Conservation (phyloP, 2,888 invertebrate genomes). For the Frankliniella intonsa region DNA sequence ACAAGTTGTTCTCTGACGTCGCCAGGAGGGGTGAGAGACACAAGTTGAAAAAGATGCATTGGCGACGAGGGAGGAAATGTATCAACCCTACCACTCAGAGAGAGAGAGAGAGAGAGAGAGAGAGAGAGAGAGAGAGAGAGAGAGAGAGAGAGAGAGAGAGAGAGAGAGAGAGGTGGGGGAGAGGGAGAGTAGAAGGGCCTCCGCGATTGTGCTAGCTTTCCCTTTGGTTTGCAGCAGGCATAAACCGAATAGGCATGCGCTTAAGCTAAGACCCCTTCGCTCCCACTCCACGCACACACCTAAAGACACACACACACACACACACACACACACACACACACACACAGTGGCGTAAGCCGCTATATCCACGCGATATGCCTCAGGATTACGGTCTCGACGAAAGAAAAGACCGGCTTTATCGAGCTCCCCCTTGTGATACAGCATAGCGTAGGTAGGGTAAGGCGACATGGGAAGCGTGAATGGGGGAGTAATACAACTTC, state of each 20-base stretch:
- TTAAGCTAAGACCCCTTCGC: not conserved
- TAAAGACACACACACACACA: not conserved
- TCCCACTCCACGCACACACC: not conserved
- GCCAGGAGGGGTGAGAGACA: not conserved
- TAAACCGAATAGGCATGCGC: not conserved
- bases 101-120: not conserved
- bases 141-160: not conserved
- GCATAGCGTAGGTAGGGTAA: not conserved
- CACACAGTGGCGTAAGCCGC: not conserved
- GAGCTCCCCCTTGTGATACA: not conserved
- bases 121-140: not conserved
- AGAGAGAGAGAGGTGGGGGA: not conserved
- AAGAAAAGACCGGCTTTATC: not conserved
- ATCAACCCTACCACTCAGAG: not conserved
- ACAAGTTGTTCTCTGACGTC: not conserved
- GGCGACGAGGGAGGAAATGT: not conserved
- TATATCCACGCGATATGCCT: not conserved
- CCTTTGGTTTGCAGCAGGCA: not conserved
- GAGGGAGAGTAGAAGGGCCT: not conserved
- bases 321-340: constrained; percentile 10
- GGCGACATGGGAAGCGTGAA: not conserved
- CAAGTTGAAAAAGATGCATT: not conserved
- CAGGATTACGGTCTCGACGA: not conserved
- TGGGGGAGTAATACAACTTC: not conserved
- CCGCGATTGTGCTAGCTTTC: not conserved